A percentile compares a stretch with the other conserved stretches of the same genome.
phyloP scores from a whole-genome alignment of 2,888 invertebrate species.

The Cataglyphis albicans region DNA sequence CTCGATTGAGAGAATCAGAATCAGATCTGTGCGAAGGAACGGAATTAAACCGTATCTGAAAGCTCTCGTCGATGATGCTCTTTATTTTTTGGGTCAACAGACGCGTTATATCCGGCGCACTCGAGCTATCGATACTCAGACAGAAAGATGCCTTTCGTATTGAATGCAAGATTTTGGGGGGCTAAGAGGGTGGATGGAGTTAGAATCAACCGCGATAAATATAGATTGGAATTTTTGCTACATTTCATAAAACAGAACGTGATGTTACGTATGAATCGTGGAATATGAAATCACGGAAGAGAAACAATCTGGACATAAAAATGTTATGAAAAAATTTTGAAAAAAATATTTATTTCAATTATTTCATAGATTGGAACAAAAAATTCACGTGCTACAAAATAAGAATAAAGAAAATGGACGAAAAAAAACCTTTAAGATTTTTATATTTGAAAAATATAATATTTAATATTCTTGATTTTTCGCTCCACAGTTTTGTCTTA shows the following conservation, averaged over 20 bases:
- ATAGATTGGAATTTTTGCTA: background rate
- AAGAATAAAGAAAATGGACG: background rate
- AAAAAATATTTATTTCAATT: background rate
- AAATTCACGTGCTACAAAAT: background rate
- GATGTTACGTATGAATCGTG: background rate
- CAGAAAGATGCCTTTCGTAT: slow-evolving; percentile 8
- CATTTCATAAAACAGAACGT: background rate
- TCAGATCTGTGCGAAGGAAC: slow-evolving; percentile 14
- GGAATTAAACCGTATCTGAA: slow-evolving; percentile 21
- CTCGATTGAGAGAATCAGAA: slow-evolving; percentile 21
- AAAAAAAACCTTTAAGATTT: background rate
- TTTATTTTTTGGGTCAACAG: slow-evolving; percentile 45
- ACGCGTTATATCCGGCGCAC: slow-evolving; percentile 44
- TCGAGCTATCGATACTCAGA: slow-evolving; percentile 52
- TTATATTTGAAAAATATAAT: background rate
- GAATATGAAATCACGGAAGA: background rate
- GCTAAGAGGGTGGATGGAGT: background rate
- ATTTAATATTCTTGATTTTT: background rate
- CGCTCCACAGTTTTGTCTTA: background rate
- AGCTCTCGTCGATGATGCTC: slow-evolving; percentile 17
- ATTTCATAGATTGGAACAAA: background rate
- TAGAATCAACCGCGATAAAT: slow-evolving; percentile 15
- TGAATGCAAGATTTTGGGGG: background rate
- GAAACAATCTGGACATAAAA: background rate
- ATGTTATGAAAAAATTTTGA: background rate